Evolutionary conservation across 2,888 invertebrate species (phyloP).

Genomic region (Hypolimnas misippus): DNA sequence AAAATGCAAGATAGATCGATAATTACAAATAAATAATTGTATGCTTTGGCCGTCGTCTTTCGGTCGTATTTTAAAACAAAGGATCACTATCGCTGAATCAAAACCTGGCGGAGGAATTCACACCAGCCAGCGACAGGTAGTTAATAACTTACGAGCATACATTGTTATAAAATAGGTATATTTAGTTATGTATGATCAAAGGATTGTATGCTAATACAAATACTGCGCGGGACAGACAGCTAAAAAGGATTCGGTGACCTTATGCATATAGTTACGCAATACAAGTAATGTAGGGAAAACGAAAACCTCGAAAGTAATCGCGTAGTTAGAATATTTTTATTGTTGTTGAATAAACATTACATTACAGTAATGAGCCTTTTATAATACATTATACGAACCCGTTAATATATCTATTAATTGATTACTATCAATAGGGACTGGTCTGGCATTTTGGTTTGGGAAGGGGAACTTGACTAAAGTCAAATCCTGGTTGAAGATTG

Average conservation of each 20-base stretch:
- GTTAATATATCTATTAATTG: too few relatives aligned
- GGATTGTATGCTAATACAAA: conserved; percentile 44
- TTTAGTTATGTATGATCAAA: conserved; percentile 25
- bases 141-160: conserved; percentile 32
- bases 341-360: not conserved
- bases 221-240: conserved; percentile 34
- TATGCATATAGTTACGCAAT: conserved; percentile 36
- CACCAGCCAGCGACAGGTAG: conserved; percentile 29
- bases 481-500: too few relatives aligned
- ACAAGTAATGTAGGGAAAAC: conserved; percentile 31
- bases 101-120: conserved; percentile 32
- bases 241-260: conserved; percentile 41
- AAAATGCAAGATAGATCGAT: not conserved
- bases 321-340: not conserved
- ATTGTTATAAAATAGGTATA: conserved; percentile 29
- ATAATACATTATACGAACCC: too few relatives aligned
- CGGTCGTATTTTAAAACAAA: conserved; percentile 24
- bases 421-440: too few relatives aligned
- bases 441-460: too few relatives aligned
- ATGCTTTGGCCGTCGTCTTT: not conserved
- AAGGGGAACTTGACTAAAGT: too few relatives aligned
- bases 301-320: conserved; percentile 15
- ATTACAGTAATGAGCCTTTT: too few relatives aligned
- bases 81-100: conserved; percentile 31
- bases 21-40: not conserved